These are phyloP conservation scores for Engystomops pustulosus DNA, from an alignment of 2,113 vertebrate species.

Conservation along the genomic window DNA sequence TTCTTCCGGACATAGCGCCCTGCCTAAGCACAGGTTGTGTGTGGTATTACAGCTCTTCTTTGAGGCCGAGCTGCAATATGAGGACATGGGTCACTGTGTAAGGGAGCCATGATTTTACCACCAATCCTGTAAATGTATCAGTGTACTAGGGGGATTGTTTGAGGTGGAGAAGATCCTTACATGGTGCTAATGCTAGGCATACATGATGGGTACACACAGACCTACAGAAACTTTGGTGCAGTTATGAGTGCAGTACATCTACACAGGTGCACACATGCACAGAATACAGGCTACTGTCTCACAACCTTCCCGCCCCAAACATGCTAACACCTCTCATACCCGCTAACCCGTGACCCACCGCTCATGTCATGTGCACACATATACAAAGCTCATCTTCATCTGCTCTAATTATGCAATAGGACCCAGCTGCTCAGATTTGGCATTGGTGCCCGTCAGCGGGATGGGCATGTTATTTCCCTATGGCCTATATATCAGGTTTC, in stretches of 20 bases:
- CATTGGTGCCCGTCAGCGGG: background rate
- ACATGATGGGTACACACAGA: background rate
- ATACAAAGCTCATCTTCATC: constrained; percentile 20
- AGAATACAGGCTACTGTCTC: background rate
- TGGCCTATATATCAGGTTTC: background rate
- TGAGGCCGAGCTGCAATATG: no score
- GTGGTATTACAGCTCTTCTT: background rate
- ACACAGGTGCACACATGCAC: constrained; percentile 23
- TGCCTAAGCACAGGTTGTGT: background rate
- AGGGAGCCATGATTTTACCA: no score
- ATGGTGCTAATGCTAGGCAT: background rate
- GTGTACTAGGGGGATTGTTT: background rate
- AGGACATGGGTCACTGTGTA: no score
- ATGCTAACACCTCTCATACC: background rate
- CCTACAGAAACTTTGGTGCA: background rate
- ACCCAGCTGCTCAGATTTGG: background rate
- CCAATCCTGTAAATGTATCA: background rate
- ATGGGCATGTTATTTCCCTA: background rate
- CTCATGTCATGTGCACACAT: constrained; percentile 14
- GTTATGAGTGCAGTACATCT: background rate
- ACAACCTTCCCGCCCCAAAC: background rate
- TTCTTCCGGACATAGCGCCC: background rate
- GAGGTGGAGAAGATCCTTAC: no score
- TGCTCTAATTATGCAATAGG: constrained; percentile 55
- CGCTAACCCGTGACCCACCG: background rate